Conservation (phyloP, 2,797 vertebrate species). For the Oreochromis grahami region DNA sequence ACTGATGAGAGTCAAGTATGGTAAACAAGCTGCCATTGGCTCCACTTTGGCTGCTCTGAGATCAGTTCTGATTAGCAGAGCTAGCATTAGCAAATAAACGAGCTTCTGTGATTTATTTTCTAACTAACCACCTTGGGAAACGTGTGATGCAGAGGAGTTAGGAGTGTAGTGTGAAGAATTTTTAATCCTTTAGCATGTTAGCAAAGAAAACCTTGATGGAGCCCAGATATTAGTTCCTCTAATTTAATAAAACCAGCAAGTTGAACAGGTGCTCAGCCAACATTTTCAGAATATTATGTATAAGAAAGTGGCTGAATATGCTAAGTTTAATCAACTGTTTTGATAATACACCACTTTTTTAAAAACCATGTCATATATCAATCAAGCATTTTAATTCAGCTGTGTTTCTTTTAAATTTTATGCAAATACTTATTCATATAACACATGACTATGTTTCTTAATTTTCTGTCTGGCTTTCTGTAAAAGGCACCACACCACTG, state of each 20-base stretch:
- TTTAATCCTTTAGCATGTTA: not conserved
- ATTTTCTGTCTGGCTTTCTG: not conserved
- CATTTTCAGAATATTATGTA: not conserved
- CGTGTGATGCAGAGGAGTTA: no score
- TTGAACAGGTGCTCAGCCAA: not conserved
- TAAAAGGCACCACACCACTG: not conserved
- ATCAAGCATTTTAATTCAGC: not conserved
- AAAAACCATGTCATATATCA: not conserved
- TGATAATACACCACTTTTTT: not conserved
- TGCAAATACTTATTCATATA: not conserved
- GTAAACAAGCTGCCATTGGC: no score
- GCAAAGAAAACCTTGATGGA: not conserved
- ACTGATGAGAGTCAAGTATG: no score
- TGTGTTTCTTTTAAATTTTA: not conserved
- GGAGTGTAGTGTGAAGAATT: not conserved
- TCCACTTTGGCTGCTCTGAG: no score
- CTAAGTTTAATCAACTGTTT: not conserved
- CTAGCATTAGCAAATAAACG: no score
- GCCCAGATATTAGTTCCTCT: not conserved
- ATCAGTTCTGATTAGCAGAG: no score
- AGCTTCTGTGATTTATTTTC: no score
- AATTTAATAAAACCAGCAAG: not conserved
- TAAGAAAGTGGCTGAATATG: accelerated
- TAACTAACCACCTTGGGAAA: no score
- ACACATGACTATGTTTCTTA: not conserved